Evolutionary conservation across 2,113 vertebrate genomes (phyloP).

Genomic region (Bos indicus): DNA sequence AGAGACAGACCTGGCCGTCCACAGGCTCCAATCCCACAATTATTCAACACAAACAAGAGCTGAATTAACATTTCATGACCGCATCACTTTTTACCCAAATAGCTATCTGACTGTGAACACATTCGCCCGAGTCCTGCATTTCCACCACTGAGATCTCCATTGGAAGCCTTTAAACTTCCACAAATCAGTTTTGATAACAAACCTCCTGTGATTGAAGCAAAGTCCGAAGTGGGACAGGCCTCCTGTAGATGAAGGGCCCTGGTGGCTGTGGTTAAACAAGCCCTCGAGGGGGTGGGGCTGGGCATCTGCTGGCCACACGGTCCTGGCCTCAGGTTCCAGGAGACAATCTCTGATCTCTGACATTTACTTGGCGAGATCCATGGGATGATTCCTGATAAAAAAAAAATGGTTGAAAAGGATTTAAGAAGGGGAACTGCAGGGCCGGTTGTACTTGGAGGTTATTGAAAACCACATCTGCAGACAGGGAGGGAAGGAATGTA

Average conservation of each 20-base stretch:
- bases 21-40: conserved; percentile 5
- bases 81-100: background rate
- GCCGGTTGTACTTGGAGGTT: background rate
- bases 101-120: background rate
- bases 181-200: background rate
- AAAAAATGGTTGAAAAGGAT: background rate
- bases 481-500: background rate
- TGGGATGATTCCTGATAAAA: background rate
- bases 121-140: background rate
- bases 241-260: background rate
- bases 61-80: conserved; percentile 59
- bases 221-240: background rate
- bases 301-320: background rate
- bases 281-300: background rate
- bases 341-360: background rate
- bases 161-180: background rate
- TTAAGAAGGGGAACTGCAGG: background rate
- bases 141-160: background rate
- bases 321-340: background rate
- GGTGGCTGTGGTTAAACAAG: too few relatives aligned
- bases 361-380: background rate
- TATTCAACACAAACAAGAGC: conserved; percentile 52
- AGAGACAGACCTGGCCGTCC: background rate
- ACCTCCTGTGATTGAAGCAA: background rate
- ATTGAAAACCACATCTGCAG: background rate